Conservation (phyloP, 1,140 invertebrate species). For the Polyergus mexicanus region DNA sequence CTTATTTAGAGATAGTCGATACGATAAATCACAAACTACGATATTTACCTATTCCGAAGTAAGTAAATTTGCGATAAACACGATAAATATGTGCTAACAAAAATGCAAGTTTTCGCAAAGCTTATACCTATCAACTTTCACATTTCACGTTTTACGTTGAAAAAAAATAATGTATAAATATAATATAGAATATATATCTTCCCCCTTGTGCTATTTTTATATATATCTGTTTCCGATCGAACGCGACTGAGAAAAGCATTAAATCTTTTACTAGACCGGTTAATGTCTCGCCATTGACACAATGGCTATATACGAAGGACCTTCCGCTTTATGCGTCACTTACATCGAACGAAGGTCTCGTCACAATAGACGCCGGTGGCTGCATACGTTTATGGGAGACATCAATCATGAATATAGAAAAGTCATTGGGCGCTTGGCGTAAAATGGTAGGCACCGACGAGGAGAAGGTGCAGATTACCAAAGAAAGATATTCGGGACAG, state of each 20-base stretch:
- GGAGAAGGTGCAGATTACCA: constrained; percentile 91
- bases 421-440: constrained; percentile 83
- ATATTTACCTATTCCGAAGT: constrained; percentile 89
- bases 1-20: constrained; percentile 89
- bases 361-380: constrained; percentile 88
- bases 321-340: constrained; percentile 76
- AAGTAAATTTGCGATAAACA: constrained; percentile 66
- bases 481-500: constrained; percentile 90
- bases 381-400: constrained; percentile 89
- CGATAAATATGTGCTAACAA: background rate
- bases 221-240: constrained; percentile 10
- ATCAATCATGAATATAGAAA: constrained; percentile 84
- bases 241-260: constrained; percentile 16
- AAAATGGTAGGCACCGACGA: constrained; percentile 84
- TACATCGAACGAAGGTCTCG: constrained; percentile 83
- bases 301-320: constrained; percentile 85
- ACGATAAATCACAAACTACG: constrained; percentile 86
- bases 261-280: constrained; percentile 69
- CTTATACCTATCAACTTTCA: background rate
- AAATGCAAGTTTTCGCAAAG: background rate
- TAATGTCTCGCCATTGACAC: constrained; percentile 74
- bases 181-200: background rate
- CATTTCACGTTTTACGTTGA: background rate
- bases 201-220: background rate
- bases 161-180: constrained; percentile 16